Evolutionary conservation across 2,888 invertebrate species (phyloP), one percentile per base, ranked within the genome.

Genomic region (Coleophora deauratella): DNA sequence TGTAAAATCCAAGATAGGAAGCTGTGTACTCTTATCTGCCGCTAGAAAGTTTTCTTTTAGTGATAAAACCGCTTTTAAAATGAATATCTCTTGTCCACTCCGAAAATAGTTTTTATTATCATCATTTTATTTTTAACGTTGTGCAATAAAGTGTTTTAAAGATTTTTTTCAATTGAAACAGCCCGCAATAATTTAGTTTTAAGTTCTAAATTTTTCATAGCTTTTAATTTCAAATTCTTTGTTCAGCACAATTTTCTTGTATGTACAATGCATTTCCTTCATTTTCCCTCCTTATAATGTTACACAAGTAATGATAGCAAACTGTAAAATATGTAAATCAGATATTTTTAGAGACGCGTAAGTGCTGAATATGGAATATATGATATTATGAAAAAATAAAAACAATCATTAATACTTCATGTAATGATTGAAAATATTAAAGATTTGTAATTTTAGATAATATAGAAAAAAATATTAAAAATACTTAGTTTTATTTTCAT

Each of bases 401-500:
- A 31, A 2, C 31, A 10, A 11, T 31, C 10, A 10, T 31, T 10
- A 31, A 10, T 8, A 68, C 64, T 63, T 78, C 62, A 72, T 65
- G 65, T 72, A 73, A 74, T 68, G 61, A 71, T 69, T 66, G 71
- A 78, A 75, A 73, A n/a, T n/a, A n/a, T 67, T 75, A 78, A 75
- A 79, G 73, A 78, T 85, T 84, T 82, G 82, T 84, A 85, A 84
- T 77, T 80, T 84, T 82, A 84, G 81, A 77, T 72, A 78, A 80
- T 81, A 77, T 72, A 77, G 65, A 72, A 50, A 64, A n/a, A n/a
- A n/a, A n/a, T n/a, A 64, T 54, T 70, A 72, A 76, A 72, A 21
- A 21, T 67, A 72, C 62, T 71, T 68, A 40, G 36, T 40, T 13
- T 27, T n/a, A 4, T 21, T 45, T 42, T 47, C 61, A 63, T 35